Percentiles rank a stretch among this genome's conserved stretches.
These are phyloP conservation scores for Yoshiicerus persimilis DNA, from an alignment of 1,140 invertebrate genomes.

Conservation along the genomic window DNA sequence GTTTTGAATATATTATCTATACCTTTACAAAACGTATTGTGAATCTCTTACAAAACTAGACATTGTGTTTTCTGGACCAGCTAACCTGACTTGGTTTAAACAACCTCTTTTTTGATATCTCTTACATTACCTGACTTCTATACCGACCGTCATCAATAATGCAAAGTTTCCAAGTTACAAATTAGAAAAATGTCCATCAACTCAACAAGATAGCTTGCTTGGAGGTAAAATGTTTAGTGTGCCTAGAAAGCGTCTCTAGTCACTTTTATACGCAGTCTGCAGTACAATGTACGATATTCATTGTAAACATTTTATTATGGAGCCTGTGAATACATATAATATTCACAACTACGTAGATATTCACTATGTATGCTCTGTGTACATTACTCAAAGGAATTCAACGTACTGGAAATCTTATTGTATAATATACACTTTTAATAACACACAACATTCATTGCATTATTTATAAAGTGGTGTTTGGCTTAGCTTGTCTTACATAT, in stretches of 20 bases:
- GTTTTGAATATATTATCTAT: not conserved
- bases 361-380: not conserved
- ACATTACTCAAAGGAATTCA: not conserved
- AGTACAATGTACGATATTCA: not conserved
- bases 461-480: not conserved
- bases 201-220: conserved; percentile 8
- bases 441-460: not conserved
- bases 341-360: not conserved
- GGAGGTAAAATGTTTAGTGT: conserved; percentile 11
- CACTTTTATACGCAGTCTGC: not conserved
- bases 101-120: not conserved
- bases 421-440: not conserved
- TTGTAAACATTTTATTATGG: not conserved
- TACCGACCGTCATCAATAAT: conserved; percentile 35
- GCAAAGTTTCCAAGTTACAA: conserved; percentile 24
- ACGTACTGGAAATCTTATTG: not conserved
- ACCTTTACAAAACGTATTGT: not conserved
- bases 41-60: not conserved
- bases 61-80: not conserved
- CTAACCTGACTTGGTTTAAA: not conserved
- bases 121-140: conserved; percentile 1
- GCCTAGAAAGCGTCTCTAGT: not conserved
- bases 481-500: not conserved
- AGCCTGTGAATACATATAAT: not conserved
- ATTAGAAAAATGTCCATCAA: conserved; percentile 46